Evolutionary conservation across 2,113 vertebrate genomes (phyloP), one percentile per base, ranked within the genome.

Genomic region (Rutilus rutilus): DNA sequence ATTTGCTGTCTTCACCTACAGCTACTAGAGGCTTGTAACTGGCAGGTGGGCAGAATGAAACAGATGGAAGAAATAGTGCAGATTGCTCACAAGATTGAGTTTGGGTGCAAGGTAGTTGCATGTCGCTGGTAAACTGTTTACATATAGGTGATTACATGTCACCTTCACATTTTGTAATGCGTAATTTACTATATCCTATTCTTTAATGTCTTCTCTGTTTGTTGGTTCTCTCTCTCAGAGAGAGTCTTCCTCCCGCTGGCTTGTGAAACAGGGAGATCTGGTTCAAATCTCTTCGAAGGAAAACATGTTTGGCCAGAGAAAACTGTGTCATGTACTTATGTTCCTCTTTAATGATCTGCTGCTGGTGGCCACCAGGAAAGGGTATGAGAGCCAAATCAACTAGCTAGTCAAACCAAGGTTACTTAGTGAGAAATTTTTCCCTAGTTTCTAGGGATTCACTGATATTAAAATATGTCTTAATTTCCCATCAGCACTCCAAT

Each of bases 271-370:
- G 19, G 89, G 88, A 36, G 82, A 90, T 21, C n/a, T 88, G 57
- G 47, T 39, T 17, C 75, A 86, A 73, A 84, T 87, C 3, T 67
- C 76, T 73, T 50, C 27, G 8, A 87, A 86, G 45, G 86, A 85
- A 42, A 89, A 85, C 54, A 88, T 88, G 57, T 84, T 87, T 85
- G 88, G 85, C 30, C 85, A 90, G 69, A 88, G 86, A 54, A 89
- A 85, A 73, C 73, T 64, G 47, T 80, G 45, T n/a, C 75, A 78
- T n/a, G 21, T 89, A 25, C 52, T 83, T 84, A 33, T 89, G 36
- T 83, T 89, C 36, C 88, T 89, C 27, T 89, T 89, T 59, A 89
- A 88, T 87, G 90, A 90, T 78, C 73, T 90, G 19, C 87, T 90
- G 47, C 87, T 90, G 17, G 67, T 90, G 59, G 27, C 87, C 23